Percentiles rank a stretch among this genome's conserved stretches.
phyloP scores from a whole-genome alignment of 2,797 vertebrate genomes.

The Neosilurus mollespiculum region DNA sequence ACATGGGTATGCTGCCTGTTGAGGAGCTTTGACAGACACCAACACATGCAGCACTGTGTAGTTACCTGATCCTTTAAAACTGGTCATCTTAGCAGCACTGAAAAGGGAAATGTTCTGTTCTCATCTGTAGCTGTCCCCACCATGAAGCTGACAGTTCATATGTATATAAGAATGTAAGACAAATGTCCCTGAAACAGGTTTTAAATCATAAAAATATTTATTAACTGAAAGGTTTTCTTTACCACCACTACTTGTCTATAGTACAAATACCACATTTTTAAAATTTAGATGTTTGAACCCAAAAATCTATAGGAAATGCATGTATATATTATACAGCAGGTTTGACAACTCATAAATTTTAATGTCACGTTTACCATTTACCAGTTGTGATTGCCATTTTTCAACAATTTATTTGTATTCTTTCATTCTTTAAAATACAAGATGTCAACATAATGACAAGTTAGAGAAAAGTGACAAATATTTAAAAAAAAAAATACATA shows the following conservation, averaged over 20 bases:
- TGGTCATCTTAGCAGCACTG: constrained; percentile 78
- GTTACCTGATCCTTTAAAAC: constrained; percentile 87
- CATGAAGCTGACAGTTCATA: constrained; percentile 68
- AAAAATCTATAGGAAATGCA: not conserved
- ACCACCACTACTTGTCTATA: constrained; percentile 18
- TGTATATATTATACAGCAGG: not conserved
- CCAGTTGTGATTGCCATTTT: not conserved
- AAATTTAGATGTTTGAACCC: not conserved
- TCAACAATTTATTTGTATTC: not conserved
- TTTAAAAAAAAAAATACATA: not conserved
- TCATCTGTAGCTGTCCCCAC: constrained; percentile 74
- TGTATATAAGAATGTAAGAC: constrained; percentile 49
- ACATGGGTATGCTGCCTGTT: constrained; percentile 79
- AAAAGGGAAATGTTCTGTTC: constrained; percentile 77
- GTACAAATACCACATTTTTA: not conserved
- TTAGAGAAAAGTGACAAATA: not conserved
- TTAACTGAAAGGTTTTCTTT: not conserved
- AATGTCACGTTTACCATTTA: not conserved
- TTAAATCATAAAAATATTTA: not conserved
- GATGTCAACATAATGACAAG: not conserved
- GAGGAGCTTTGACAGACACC: constrained; percentile 92
- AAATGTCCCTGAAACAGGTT: not conserved
- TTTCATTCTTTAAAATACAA: not conserved
- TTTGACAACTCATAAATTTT: not conserved
- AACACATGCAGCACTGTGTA: constrained; percentile 79